Base-by-base conservation (phyloP, 2,888 invertebrate species). In the Andrena praecox region DNA sequence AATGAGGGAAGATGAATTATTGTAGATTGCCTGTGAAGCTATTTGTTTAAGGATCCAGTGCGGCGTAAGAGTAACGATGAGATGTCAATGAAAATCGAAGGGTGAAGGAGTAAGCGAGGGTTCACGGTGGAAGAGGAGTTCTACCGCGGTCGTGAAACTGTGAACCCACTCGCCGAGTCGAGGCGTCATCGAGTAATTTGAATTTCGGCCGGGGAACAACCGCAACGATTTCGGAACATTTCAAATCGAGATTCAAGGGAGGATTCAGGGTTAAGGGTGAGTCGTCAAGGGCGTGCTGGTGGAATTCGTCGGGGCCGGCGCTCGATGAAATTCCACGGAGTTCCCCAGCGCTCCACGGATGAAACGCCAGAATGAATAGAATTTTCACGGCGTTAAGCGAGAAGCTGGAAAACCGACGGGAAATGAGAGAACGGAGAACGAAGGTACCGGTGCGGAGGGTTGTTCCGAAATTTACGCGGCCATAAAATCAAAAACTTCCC, bases 261-360 rank as follows among this genome's bases (percentile, higher is more conserved):
- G 74, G 68, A 87, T 88, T 88, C 88, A 76, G 87, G 87, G 88
- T 89, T 87, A 87, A 87, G 84, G 88, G 67, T 82, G 84, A 67
- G 84, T 77, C 79, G 78, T 86, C 82, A 84, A 84, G 84, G 85
- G 80, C 68, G 83, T 56, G 70, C 85, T 63, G 79, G 20, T 64
- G 85, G 85, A 85, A 89, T 88, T 80, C 86, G 83, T 75, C 80
- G 85, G 82, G 84, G 82, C 78, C 54, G 82, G 75, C 67, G 86
- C 83, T 85, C 87, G 82, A 87, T 87, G 87, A 87, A 87, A 87
- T 87, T 87, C 87, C 87, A 82, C 56, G 48, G 64, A 84, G 78
- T 81, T 84, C 84, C 86, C 64, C 64, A 48, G 77, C 50, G 64
- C 59, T 42, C 64, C 56, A 12, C 56, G 73, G 76, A 85, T 79